phyloP scores from a whole-genome alignment of 2,888 invertebrate species.

The Oscheius sp. region DNA sequence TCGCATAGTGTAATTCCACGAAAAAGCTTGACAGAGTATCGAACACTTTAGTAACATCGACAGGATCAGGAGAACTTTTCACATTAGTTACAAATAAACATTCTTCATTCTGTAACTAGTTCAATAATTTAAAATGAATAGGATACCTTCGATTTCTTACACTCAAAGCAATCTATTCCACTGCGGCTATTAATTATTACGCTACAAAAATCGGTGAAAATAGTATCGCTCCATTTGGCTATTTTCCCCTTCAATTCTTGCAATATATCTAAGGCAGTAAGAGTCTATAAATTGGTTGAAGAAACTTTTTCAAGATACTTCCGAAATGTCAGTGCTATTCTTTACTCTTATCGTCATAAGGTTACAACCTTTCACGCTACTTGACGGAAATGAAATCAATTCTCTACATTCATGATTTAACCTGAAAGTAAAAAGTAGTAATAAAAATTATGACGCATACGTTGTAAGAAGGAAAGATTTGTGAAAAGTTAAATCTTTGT shows the following conservation, averaged over 20 bases:
- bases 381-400: slow-evolving; percentile 11
- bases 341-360: slow-evolving; percentile 21
- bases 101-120: not conserved
- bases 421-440: not conserved
- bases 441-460: not conserved
- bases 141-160: not conserved
- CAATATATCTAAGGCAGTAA: slow-evolving; percentile 5
- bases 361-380: slow-evolving; percentile 3
- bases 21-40: slow-evolving; percentile 8
- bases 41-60: not conserved
- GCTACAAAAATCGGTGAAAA: slow-evolving; percentile 18
- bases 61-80: not conserved
- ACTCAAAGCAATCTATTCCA: slow-evolving; percentile 6
- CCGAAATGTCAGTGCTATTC: not conserved
- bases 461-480: slow-evolving; percentile 3
- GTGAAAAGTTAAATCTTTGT: slow-evolving; percentile 7
- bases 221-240: slow-evolving; percentile 19
- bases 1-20: not conserved
- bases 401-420: slow-evolving; percentile 11
- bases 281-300: not conserved
- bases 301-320: not conserved
- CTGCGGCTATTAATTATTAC: slow-evolving; percentile 12
- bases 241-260: not conserved
- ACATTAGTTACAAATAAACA: not conserved
- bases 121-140: not conserved